Conservation (phyloP, 2,797 vertebrate genomes). For the Poecilia velifera region DNA sequence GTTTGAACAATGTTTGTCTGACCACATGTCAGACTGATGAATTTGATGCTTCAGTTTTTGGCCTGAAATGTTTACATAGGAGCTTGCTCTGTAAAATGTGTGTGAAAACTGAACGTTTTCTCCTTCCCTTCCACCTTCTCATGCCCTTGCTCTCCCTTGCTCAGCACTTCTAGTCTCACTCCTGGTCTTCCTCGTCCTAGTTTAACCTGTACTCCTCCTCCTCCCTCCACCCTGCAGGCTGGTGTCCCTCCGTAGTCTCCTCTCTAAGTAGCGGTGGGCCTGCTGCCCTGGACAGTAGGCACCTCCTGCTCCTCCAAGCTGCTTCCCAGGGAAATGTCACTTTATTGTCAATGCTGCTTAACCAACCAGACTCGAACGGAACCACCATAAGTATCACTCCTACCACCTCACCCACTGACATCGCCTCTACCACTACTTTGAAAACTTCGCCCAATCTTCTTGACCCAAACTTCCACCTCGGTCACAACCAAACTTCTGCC, state of each 20-base stretch:
- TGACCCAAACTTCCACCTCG: constrained; percentile 69
- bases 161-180: constrained; percentile 66
- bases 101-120: constrained; percentile 42
- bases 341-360: constrained; percentile 99
- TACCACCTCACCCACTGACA: constrained; percentile 33
- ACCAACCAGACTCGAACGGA: constrained; percentile 90
- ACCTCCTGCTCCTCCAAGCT: constrained; percentile 98
- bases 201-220: constrained; percentile 68
- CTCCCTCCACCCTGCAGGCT: constrained; percentile 82
- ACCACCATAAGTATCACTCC: constrained; percentile 28
- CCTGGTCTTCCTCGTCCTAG: constrained; percentile 35
- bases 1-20: constrained; percentile 6
- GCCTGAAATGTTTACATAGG: constrained; percentile 3
- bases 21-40: background rate
- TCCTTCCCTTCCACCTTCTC: constrained; percentile 20
- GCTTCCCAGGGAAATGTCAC: constrained; percentile 99
- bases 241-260: constrained; percentile 98
- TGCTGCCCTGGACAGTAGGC: constrained; percentile 99
- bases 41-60: background rate
- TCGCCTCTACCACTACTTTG: constrained; percentile 50
- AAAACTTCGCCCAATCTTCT: constrained; percentile 52
- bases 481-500: constrained; percentile 90
- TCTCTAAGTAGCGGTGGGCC: constrained; percentile 93
- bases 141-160: constrained; percentile 11
- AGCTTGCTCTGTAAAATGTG: background rate